Conservation (phyloP, 2,113 vertebrate species). For the Danionella cerebrum region DNA sequence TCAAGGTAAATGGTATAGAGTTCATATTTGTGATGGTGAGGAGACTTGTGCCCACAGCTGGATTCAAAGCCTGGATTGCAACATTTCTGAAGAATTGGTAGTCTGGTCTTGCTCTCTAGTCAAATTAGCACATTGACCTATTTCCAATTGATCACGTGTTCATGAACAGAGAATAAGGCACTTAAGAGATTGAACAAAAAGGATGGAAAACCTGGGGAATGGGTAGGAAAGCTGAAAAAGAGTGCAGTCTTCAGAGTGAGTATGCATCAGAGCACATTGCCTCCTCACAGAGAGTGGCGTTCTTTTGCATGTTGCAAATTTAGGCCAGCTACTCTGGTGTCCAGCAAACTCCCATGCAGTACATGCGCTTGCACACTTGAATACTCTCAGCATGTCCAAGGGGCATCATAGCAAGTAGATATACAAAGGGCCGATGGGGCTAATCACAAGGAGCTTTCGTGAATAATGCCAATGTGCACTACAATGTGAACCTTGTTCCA, state of each 20-base stretch:
- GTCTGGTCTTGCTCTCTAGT: not conserved
- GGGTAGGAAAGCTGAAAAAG: conserved; percentile 3
- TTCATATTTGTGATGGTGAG: not conserved
- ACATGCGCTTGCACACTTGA: not conserved
- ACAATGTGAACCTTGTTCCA: not conserved
- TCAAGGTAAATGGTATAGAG: not conserved
- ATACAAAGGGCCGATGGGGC: not conserved
- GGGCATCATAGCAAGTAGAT: not conserved
- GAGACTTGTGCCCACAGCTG: not conserved
- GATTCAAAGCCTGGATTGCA: not conserved
- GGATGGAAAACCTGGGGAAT: not conserved
- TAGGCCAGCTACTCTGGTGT: conserved; percentile 25
- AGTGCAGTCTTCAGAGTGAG: not conserved
- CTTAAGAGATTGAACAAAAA: not conserved
- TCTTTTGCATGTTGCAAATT: conserved; percentile 34
- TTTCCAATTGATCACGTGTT: not conserved
- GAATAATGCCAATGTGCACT: not conserved
- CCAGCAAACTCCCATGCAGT: not conserved
- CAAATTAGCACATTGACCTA: not conserved
- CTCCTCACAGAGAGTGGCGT: conserved; percentile 22
- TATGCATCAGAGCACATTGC: conserved; percentile 24
- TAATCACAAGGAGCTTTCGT: not conserved
- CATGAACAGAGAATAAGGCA: not conserved
- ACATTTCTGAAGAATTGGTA: not conserved
- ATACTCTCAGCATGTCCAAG: not conserved